Percentiles rank a stretch among this genome's conserved stretches.
Conservation (phyloP, 2,888 invertebrate species). For the Meloe dianella region DNA sequence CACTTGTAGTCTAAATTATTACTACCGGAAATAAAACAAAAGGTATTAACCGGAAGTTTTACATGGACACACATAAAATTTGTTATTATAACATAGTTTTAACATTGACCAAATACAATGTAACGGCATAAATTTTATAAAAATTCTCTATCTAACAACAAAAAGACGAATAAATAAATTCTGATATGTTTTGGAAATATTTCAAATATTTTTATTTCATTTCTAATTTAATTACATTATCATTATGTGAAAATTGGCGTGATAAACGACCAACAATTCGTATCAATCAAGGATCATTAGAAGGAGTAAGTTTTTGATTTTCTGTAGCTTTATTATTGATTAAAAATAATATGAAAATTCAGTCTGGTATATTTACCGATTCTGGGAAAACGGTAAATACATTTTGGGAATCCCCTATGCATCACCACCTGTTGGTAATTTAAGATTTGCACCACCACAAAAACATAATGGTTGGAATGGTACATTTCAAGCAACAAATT, state of each 20-base stretch:
- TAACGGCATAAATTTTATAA: constrained; percentile 19
- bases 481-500: constrained; percentile 72
- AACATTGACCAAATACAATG: constrained; percentile 28
- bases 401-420: constrained; percentile 84
- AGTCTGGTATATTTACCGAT: constrained; percentile 64
- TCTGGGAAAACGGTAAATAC: constrained; percentile 69
- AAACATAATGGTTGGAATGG: constrained; percentile 74
- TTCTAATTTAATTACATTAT: constrained; percentile 20
- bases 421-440: constrained; percentile 73
- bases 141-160: constrained; percentile 16
- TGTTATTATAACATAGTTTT: constrained; percentile 31
- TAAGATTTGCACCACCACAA: constrained; percentile 77
- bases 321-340: constrained; percentile 28
- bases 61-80: constrained; percentile 40
- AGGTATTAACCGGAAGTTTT: constrained; percentile 46
- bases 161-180: constrained; percentile 11
- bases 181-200: constrained; percentile 24
- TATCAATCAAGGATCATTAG: constrained; percentile 65
- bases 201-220: constrained; percentile 17
- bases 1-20: constrained; percentile 25
- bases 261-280: constrained; percentile 59
- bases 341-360: constrained; percentile 64
- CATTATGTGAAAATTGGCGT: constrained; percentile 37
- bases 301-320: constrained; percentile 62
- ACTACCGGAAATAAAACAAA: constrained; percentile 43